These are phyloP conservation scores for Notothenia coriiceps DNA, from an alignment of 2,113 vertebrate species.

Conservation along the genomic window DNA sequence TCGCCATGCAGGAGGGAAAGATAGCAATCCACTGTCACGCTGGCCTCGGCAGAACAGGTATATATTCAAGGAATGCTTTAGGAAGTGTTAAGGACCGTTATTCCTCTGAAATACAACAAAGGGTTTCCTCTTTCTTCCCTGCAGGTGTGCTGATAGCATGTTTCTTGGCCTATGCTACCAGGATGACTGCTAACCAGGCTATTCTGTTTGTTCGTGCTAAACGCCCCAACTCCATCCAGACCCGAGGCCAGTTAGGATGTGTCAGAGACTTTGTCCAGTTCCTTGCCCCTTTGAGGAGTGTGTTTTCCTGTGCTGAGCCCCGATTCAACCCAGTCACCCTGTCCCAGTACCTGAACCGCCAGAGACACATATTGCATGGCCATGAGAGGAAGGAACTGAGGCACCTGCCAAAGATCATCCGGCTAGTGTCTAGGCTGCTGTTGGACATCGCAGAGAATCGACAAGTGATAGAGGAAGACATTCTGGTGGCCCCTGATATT, in stretches of 20 bases:
- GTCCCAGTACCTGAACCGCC: conserved; percentile 91
- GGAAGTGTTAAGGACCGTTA: neutral
- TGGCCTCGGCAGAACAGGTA: conserved; percentile 96
- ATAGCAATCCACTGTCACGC: conserved; percentile 94
- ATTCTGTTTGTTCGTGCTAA: conserved; percentile 93
- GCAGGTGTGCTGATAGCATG: conserved; percentile 94
- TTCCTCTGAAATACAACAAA: neutral
- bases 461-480: conserved; percentile 87
- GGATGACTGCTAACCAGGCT: conserved; percentile 94
- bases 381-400: conserved; percentile 91
- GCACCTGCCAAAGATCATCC: conserved; percentile 91
- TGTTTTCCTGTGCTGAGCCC: conserved; percentile 91
- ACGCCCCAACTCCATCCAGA: conserved; percentile 94
- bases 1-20: conserved; percentile 93
- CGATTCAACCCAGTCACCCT: conserved; percentile 87
- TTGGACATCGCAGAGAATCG: conserved; percentile 92
- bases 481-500: conserved; percentile 86
- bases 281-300: conserved; percentile 89
- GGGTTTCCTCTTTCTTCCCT: neutral
- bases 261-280: conserved; percentile 93
- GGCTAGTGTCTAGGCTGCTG: conserved; percentile 89
- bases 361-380: conserved; percentile 94
- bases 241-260: conserved; percentile 91
- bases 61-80: neutral
- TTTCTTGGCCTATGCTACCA: conserved; percentile 92